Conservation (phyloP, 1,140 invertebrate genomes). For the Drosophila sp. region DNA sequence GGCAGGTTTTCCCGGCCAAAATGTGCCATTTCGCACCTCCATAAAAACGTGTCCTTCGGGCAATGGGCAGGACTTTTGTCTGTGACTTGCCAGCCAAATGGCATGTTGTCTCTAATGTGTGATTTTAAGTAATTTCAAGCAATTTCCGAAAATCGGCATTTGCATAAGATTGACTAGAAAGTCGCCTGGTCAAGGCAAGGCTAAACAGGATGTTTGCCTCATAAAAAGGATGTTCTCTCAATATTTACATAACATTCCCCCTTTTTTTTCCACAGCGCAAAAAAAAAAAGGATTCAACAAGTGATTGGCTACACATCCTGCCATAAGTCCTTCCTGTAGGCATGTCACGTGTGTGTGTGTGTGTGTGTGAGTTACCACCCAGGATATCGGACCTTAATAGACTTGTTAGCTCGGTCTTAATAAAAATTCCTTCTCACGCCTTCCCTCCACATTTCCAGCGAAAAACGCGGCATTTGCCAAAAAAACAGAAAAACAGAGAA, state of each 20-base stretch:
- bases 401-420: constrained; percentile 47
- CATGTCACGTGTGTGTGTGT: constrained; percentile 59
- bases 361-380: constrained; percentile 48
- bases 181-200: constrained; percentile 58
- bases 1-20: constrained; percentile 65
- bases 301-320: constrained; percentile 18
- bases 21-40: constrained; percentile 79
- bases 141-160: constrained; percentile 31
- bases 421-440: constrained; percentile 72
- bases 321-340: constrained; percentile 44
- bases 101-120: constrained; percentile 63
- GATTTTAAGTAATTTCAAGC: constrained; percentile 48
- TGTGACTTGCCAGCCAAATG: constrained; percentile 49
- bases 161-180: constrained; percentile 51
- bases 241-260: constrained; percentile 70
- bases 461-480: constrained; percentile 62
- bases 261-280: constrained; percentile 42
- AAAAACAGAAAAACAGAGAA: constrained; percentile 18
- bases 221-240: constrained; percentile 23
- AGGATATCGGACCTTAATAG: constrained; percentile 59
- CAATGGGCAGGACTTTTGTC: constrained; percentile 51
- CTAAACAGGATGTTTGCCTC: constrained; percentile 45
- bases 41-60: constrained; percentile 66
- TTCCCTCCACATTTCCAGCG: constrained; percentile 51
- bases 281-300: constrained; percentile 44